Evolutionary conservation across 2,113 vertebrate species (phyloP).

Genomic region (Pundamilia nyererei): DNA sequence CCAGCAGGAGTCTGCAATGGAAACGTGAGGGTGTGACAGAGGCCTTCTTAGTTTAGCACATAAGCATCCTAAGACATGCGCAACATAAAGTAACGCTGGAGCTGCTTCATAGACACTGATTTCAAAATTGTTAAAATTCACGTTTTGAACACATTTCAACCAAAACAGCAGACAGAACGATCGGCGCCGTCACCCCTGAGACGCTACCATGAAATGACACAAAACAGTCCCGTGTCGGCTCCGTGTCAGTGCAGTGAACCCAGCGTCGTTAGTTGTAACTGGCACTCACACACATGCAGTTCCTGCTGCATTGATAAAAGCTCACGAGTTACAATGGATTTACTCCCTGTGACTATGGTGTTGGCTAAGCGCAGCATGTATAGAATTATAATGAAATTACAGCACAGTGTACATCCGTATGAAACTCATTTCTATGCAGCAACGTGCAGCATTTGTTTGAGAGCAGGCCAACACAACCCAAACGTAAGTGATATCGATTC

Average conservation of each 20-base stretch:
- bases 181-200: not conserved
- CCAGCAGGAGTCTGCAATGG: not conserved
- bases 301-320: not conserved
- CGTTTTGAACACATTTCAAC: not conserved
- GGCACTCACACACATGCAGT: not conserved
- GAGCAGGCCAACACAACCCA: conserved; percentile 48
- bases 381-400: conserved; percentile 61
- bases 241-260: not conserved
- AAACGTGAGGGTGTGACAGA: not conserved
- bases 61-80: not conserved
- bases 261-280: not conserved
- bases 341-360: conserved; percentile 23
- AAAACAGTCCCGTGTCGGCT: not conserved
- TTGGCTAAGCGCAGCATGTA: conserved; percentile 28
- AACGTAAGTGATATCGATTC: conserved; percentile 70
- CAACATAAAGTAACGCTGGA: accelerated
- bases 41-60: not conserved
- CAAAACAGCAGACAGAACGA: not conserved
- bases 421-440: conserved; percentile 56
- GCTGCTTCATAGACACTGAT: not conserved
- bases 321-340: conserved; percentile 14
- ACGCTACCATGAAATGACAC: accelerated
- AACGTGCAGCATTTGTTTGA: conserved; percentile 46
- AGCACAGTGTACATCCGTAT: conserved; percentile 42
- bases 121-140: not conserved